These are phyloP conservation scores for Aspidiotus rigidus DNA, from an alignment of 2,888 invertebrate species.

Conservation along the genomic window DNA sequence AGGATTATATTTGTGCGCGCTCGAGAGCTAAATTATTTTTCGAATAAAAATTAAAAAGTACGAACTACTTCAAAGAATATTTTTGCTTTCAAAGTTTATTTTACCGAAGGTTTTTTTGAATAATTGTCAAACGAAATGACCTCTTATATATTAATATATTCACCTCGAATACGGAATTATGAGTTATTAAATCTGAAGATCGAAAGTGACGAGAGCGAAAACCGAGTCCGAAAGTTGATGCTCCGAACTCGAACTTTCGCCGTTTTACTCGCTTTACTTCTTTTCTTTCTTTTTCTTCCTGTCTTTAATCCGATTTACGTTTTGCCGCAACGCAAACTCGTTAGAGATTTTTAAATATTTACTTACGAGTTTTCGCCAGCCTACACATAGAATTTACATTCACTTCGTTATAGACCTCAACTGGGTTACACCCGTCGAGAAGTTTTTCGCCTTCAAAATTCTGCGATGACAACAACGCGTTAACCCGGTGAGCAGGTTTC, in stretches of 20 bases:
- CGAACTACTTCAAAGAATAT: constrained; percentile 30
- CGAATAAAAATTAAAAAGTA: constrained; percentile 30
- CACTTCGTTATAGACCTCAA: constrained; percentile 23
- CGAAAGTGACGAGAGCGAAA: constrained; percentile 11
- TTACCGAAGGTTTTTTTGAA: constrained; percentile 28
- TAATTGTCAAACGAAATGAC: constrained; percentile 33
- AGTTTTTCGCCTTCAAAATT: not conserved
- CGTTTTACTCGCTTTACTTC: not conserved
- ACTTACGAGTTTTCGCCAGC: constrained; percentile 25
- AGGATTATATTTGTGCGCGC: constrained; percentile 27
- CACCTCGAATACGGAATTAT: constrained; percentile 31
- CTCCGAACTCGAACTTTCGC: constrained; percentile 7
- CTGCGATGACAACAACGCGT: too few species aligned
- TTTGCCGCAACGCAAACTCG: constrained; percentile 28
- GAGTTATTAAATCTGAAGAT: constrained; percentile 32
- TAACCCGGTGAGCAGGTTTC: not conserved
- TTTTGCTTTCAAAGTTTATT: constrained; percentile 31
- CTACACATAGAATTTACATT: constrained; percentile 23
- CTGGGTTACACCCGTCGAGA: not conserved
- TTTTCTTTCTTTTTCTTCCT: constrained; percentile 7
- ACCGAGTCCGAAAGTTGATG: not conserved
- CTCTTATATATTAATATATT: constrained; percentile 33
- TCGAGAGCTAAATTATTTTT: constrained; percentile 31
- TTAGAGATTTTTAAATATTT: constrained; percentile 28
- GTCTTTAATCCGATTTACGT: constrained; percentile 21